phyloP scores from a whole-genome alignment of 2,888 invertebrate genomes.

The Drosophila recens region DNA sequence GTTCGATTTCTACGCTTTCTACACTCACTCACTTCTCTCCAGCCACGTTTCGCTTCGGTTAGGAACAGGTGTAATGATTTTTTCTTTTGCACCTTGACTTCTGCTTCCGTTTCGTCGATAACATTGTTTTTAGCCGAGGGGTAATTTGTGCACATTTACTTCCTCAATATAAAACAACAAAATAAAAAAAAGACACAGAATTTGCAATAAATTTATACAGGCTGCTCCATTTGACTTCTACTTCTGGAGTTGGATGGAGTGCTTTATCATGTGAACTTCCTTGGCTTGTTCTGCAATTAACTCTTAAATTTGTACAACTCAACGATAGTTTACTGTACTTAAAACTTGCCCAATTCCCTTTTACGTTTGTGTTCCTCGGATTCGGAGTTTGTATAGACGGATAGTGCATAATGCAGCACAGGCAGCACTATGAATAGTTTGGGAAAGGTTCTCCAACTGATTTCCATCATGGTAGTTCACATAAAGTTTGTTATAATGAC shows the following conservation, averaged over 20 bases:
- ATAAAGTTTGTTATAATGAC: not conserved
- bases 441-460: conserved; percentile 57
- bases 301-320: no score
- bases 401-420: conserved; percentile 47
- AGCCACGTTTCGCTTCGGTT: conserved; percentile 12
- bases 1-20: conserved; percentile 73
- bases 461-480: conserved; percentile 33
- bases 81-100: conserved; percentile 79
- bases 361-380: conserved; percentile 45
- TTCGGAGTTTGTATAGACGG: conserved; percentile 25
- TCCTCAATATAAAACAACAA: conserved; percentile 40
- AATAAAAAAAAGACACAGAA: not conserved
- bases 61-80: conserved; percentile 81
- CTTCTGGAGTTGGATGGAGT: not conserved
- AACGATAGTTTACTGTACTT: no score
- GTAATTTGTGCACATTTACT: conserved; percentile 70
- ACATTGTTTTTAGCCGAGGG: conserved; percentile 43
- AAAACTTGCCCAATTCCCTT: conserved; percentile 40
- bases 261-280: conserved; percentile 18
- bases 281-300: conserved; percentile 21
- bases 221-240: conserved; percentile 33
- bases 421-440: conserved; percentile 63
- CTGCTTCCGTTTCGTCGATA: conserved; percentile 72
- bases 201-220: conserved; percentile 49
- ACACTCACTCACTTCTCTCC: conserved; percentile 37